These are phyloP conservation scores for Acropternis orthonyx DNA, from an alignment of 2,797 vertebrate species.

Conservation along the genomic window DNA sequence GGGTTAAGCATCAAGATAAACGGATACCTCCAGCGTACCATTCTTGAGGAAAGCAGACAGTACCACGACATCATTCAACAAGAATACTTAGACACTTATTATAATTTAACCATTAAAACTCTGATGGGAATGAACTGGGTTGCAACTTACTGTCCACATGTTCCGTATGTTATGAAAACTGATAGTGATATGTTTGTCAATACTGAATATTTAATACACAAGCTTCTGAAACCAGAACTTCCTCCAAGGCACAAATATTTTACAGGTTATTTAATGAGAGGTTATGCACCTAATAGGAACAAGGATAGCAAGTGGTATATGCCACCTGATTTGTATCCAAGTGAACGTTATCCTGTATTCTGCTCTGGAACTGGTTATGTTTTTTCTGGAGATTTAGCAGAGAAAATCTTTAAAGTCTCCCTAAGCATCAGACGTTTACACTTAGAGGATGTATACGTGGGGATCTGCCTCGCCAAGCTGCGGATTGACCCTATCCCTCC, in stretches of 20 bases:
- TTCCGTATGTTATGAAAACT: conserved; percentile 94
- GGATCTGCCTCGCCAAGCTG: conserved; percentile 91
- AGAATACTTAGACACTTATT: conserved; percentile 91
- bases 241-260: conserved; percentile 87
- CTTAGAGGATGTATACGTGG: conserved; percentile 95
- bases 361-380: conserved; percentile 98
- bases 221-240: conserved; percentile 87
- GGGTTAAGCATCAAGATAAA: conserved; percentile 81
- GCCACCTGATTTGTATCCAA: conserved; percentile 89
- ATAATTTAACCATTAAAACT: conserved; percentile 95
- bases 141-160: conserved; percentile 84
- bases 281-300: conserved; percentile 90
- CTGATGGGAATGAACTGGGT: conserved; percentile 99
- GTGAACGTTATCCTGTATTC: conserved; percentile 92
- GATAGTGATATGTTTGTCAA: conserved; percentile 99
- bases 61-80: conserved; percentile 93
- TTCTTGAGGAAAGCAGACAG: conserved; percentile 87
- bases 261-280: conserved; percentile 93
- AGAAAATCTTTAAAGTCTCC: conserved; percentile 88
- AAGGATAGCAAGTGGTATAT: conserved; percentile 98
- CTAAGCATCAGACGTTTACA: conserved; percentile 85
- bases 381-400: conserved; percentile 91
- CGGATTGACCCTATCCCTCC: conserved; percentile 88
- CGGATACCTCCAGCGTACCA: conserved; percentile 80
- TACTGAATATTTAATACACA: conserved; percentile 92